Percentiles rank a stretch among this genome's conserved stretches.
Conservation (phyloP, 92 coral and sea anemone genomes). For the Plumapathes pennacea region DNA sequence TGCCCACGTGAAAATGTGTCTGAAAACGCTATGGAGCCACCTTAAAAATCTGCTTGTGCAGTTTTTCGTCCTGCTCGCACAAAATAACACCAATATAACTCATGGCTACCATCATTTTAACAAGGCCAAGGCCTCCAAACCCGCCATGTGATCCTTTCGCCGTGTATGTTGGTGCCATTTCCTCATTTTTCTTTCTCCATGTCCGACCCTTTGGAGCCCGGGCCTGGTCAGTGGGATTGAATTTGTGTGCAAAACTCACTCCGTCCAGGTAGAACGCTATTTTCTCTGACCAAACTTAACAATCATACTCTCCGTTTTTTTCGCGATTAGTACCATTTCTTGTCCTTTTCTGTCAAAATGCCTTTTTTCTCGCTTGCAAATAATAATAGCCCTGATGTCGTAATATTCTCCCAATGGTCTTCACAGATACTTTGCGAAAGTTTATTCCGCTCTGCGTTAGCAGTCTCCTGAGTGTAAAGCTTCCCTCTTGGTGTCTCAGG, state of each 20-base stretch:
- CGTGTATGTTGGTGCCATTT: conserved; percentile 9
- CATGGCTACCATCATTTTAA: conserved; percentile 10
- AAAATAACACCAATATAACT: conserved; percentile 26
- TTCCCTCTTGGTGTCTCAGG: conserved; percentile 20
- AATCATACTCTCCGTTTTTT: background rate
- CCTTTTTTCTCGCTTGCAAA: conserved; percentile 17
- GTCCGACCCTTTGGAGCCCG: conserved; percentile 21
- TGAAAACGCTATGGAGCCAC: too few species aligned
- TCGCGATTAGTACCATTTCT: conserved; percentile 5
- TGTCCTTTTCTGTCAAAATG: conserved; percentile 2
- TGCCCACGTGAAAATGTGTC: too few species aligned
- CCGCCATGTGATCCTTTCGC: conserved; percentile 28
- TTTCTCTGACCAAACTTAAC: conserved; percentile 15
- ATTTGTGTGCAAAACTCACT: conserved; percentile 32
- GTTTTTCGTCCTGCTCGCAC: conserved; percentile 23
- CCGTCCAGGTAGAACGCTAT: conserved; percentile 35
- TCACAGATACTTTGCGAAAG: background rate
- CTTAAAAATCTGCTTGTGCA: too few species aligned
- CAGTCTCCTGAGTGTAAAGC: conserved; percentile 20
- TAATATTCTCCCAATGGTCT: conserved; percentile 20
- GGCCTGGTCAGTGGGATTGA: conserved; percentile 14
- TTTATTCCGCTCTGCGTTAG: conserved; percentile 1
- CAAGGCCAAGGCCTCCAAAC: conserved; percentile 19
- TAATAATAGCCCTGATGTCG: conserved; percentile 9
- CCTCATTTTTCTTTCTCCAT: conserved; percentile 19